Evolutionary conservation across 2,113 vertebrate species (phyloP).

Genomic region (Daboia siamensis): DNA sequence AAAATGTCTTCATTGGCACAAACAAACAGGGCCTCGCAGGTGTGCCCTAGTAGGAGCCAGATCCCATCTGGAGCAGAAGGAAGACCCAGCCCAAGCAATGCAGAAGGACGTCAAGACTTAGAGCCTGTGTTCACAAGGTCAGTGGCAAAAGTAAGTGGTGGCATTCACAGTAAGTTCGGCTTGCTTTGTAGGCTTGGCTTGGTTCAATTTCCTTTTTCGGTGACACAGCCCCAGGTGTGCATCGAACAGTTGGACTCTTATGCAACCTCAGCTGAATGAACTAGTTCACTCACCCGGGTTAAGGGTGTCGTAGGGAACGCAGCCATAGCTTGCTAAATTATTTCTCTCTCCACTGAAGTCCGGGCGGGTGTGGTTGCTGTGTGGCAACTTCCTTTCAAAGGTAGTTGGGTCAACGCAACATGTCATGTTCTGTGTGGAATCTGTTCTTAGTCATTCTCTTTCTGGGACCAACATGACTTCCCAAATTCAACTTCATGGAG

Average conservation of each 20-base stretch:
- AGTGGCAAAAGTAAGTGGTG: background rate
- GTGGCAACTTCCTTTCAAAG: fast-evolving
- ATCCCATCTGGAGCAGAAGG: fast-evolving
- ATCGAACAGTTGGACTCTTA: background rate
- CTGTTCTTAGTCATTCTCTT: background rate
- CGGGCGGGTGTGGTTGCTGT: background rate
- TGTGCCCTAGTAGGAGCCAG: fast-evolving
- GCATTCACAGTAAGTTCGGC: no score
- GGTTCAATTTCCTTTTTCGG: background rate
- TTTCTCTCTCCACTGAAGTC: background rate
- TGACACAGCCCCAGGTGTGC: background rate
- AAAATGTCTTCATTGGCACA: slow-evolving; percentile 4
- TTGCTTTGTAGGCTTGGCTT: background rate
- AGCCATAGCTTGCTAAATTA: background rate
- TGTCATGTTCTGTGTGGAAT: background rate
- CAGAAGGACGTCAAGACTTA: background rate
- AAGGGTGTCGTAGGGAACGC: background rate
- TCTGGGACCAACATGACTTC: background rate
- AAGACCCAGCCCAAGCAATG: fast-evolving
- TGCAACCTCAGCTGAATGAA: background rate
- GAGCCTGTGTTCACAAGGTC: background rate
- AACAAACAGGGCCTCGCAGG: background rate
- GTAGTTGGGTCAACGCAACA: background rate
- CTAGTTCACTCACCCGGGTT: background rate
- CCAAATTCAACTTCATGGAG: background rate